Base-by-base conservation (phyloP, 2,797 vertebrate genomes). In the Manis crassicaudata region DNA sequence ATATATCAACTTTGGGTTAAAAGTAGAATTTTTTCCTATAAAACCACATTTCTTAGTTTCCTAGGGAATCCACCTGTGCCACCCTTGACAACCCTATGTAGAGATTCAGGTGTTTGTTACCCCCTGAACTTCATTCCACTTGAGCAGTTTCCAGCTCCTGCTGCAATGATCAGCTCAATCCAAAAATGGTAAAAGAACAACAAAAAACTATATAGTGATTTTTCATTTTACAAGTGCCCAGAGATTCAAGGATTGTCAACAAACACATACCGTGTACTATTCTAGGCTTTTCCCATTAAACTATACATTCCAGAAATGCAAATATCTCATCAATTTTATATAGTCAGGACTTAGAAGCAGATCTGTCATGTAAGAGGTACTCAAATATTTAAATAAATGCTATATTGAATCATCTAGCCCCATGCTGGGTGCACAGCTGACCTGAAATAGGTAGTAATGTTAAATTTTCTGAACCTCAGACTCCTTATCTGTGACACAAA, bases 301-400 rank as follows among this genome's bases (percentile, higher is more conserved):
- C 9, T 63, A 0, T 43, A 80, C 75, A 89, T 96, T 80, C 18
- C 23, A 94, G 73, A 94, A 95, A 89, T 56, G 12, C 3, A 90
- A n/a, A 65, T 88, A 63, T 50, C 21, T 18, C 13, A 12, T 35
- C 32, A 18, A 18, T 60, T 16, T 92, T 84, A 7, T 3, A 50
- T 9, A 88, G 16, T 58, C 17, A 72, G n/a, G 58, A 88, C 13
- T 43, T 62, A 68, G 65, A 76, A 73, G 43, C 6, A 9, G 9
- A 11, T 27, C 7, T 35, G 43, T 3, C n/a, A 82, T 62, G 2
- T 4, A 67, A 25, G 0, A 29, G 8, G 6, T 77, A 11, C 1
- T 18, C 43, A 46, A 72, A 0, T 20, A 58, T 87, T 40, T 62
- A 8, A 94, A 81, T 43, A 68, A 87, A 91, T 35, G 27, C 11